Base-by-base conservation (phyloP, 2,113 vertebrate genomes). In the Pelusios castaneus region DNA sequence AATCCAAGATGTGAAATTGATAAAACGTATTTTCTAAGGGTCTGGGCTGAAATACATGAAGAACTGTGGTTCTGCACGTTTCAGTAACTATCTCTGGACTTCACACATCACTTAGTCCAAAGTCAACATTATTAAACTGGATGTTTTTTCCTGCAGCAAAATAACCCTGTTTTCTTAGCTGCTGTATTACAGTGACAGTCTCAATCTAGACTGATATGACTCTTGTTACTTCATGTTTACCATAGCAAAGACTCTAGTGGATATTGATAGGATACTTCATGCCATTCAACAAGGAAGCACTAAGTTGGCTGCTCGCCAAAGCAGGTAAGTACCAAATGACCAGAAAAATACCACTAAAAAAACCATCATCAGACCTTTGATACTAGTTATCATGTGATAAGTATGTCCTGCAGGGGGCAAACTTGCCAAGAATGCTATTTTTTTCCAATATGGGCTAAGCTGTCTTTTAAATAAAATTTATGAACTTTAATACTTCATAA, bases 271-370 rank as follows among this genome's bases (percentile, higher is more conserved):
- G 45, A 9, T 52, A 49, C 70, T 76, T 54, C 51, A 43, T 47
- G 73, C 83, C 67, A 54, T 5, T 77, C 52, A 16, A 34, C 27
- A 77, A 19, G 51, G 11, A 25, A 29, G 31, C 13, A 31, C 12
- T n/a, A 21, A 31, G 24, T 29, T 31, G 49, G 25, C 25, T 49
- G n/a, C 41, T 60, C 1, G 1, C 0, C 1, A 1, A 45, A 67
- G 38, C 52, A 63, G 21, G 27, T 60, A 60, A 60, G 6, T 60
- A 31, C 29, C 11, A 54, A 38, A 10, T 0, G 8, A 34, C 25
- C 8, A 73, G 47, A 73, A 73, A 73, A 41, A 22, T 38, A 52
- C 29, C 19, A 86, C n/a, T 43, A 29, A 49, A 34, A 47, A 41
- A 85, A 67, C 31, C 21, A 55, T 43, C 34, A n/a, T 49, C 43